Evolutionary conservation across 2,888 invertebrate genomes (phyloP).

Genomic region (Merodon equestris): DNA sequence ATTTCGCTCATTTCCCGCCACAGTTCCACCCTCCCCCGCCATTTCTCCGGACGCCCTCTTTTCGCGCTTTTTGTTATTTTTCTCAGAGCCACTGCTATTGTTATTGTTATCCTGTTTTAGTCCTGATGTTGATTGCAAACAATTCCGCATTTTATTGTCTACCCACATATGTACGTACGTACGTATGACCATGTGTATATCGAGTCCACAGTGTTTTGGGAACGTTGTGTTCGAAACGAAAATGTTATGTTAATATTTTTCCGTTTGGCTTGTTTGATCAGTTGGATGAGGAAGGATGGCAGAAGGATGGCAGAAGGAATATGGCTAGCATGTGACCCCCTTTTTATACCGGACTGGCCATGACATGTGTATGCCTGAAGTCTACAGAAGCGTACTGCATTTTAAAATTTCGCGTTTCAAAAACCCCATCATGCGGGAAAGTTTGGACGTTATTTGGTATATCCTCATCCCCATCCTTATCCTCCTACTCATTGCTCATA

Average conservation of each 20-base stretch:
- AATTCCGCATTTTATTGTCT: constrained; percentile 53
- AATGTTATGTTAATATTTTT: constrained; percentile 62
- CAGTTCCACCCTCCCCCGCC: constrained; percentile 29
- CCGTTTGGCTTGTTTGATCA: constrained; percentile 44
- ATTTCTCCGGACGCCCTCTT: no score
- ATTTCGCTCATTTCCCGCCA: constrained; percentile 42
- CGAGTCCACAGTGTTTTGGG: no score
- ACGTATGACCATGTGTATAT: background rate
- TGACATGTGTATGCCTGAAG: constrained; percentile 41
- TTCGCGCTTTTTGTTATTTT: constrained; percentile 34
- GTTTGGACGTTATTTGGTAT: constrained; percentile 30
- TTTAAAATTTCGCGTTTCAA: constrained; percentile 58
- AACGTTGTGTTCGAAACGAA: background rate
- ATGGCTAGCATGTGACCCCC: background rate
- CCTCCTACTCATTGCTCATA: background rate
- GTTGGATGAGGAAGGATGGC: background rate
- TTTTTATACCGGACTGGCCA: constrained; percentile 38
- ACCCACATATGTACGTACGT: constrained; percentile 9
- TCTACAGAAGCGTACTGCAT: constrained; percentile 44
- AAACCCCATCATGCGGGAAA: constrained; percentile 57
- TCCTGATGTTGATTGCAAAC: constrained; percentile 47
- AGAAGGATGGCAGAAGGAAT: background rate
- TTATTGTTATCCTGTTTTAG: constrained; percentile 31
- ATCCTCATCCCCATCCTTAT: background rate
- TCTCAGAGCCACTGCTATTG: background rate